These are phyloP conservation scores for Oscheius sp. DNA, from an alignment of 2,888 invertebrate species.

Conservation along the genomic window DNA sequence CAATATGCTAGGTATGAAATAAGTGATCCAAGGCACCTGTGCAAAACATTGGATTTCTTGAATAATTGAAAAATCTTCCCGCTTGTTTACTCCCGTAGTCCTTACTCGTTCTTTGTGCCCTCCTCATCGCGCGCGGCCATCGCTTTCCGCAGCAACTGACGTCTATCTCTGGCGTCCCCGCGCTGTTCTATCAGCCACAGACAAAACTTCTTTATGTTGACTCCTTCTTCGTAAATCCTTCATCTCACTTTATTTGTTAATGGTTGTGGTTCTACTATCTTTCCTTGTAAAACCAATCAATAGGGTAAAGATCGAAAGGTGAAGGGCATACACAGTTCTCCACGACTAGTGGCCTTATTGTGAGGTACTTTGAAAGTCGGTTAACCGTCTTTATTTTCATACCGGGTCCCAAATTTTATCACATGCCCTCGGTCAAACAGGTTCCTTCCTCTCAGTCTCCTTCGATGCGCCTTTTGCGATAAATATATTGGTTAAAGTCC, in stretches of 20 bases:
- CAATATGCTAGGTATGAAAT: no score
- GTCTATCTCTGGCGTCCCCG: conserved; percentile 30
- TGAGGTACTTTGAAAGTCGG: background rate
- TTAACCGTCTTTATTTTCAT: background rate
- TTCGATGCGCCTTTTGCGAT: conserved; percentile 14
- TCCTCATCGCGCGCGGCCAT: conserved; percentile 16
- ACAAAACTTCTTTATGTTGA: background rate
- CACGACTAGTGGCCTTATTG: no score
- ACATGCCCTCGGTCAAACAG: conserved; percentile 21
- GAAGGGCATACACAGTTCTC: background rate
- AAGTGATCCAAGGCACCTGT: no score
- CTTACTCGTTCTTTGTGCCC: conserved; percentile 25
- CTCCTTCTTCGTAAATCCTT: background rate
- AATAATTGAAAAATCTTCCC: no score
- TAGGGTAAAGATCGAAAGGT: background rate
- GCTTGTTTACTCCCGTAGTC: conserved; percentile 13
- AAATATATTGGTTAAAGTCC: conserved; percentile 22
- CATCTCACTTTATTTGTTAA: background rate
- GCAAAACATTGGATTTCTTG: no score
- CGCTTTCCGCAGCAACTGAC: conserved; percentile 20
- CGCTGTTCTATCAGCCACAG: conserved; percentile 19
- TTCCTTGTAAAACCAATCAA: no score
- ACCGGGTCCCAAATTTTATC: background rate
- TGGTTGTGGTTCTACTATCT: background rate
- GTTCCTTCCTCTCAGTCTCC: conserved; percentile 25